Percentiles rank a stretch among this genome's conserved stretches.
Conservation (phyloP, 2,797 vertebrate genomes). For the Acanthis flammea region DNA sequence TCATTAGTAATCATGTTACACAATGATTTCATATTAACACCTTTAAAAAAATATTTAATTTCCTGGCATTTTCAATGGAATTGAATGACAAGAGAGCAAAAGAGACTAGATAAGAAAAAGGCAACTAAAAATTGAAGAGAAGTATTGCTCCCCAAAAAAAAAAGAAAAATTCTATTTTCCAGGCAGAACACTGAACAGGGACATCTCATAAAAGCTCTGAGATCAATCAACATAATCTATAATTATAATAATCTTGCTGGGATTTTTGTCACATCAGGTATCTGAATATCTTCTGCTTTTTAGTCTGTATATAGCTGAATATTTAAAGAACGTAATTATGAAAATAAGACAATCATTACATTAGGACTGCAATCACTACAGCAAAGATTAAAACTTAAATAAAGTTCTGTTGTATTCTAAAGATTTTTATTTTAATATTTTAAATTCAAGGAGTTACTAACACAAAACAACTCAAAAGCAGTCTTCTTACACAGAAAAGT, state of each 20-base stretch:
- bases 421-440: neutral
- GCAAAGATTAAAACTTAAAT: neutral
- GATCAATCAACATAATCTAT: neutral
- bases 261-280: neutral
- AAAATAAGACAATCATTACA: neutral
- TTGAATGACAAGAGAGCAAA: neutral
- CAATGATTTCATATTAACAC: neutral
- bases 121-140: neutral
- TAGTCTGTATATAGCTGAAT: neutral
- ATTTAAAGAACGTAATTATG: neutral
- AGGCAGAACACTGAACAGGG: neutral
- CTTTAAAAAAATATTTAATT: neutral
- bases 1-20: neutral
- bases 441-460: neutral
- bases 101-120: neutral
- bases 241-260: neutral
- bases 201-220: neutral
- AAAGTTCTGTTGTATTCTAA: neutral
- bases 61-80: neutral
- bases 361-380: neutral
- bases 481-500: constrained; percentile 10
- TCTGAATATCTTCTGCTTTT: neutral
- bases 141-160: neutral
- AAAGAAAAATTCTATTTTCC: neutral
- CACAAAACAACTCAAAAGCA: neutral